Evolutionary conservation across 2,888 invertebrate species (phyloP).

Genomic region (Drosophila niveifrons): DNA sequence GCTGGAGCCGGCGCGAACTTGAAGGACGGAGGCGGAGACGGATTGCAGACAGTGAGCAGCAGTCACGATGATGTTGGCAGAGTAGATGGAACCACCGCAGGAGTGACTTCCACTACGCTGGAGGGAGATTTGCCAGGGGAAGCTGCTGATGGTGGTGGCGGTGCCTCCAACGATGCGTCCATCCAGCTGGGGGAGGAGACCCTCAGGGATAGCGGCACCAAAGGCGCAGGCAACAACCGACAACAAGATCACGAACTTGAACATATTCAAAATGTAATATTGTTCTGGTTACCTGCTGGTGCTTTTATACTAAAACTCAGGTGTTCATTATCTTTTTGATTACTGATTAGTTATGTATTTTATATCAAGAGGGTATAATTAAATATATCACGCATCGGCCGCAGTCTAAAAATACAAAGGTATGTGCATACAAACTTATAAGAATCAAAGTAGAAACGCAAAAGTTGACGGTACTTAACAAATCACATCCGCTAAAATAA

Average conservation of each 20-base stretch:
- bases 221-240: constrained; percentile 67
- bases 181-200: constrained; percentile 73
- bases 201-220: constrained; percentile 67
- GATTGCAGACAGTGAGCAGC: constrained; percentile 87
- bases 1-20: constrained; percentile 87
- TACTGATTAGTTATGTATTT: background rate
- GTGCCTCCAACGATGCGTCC: constrained; percentile 82
- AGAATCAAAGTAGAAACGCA: background rate
- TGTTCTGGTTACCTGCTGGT: background rate
- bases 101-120: constrained; percentile 85
- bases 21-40: constrained; percentile 57
- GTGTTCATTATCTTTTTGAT: background rate
- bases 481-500: background rate
- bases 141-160: constrained; percentile 64
- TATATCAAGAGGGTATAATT: too few species aligned
- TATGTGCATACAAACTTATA: background rate
- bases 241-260: constrained; percentile 49
- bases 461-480: background rate
- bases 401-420: background rate
- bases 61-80: constrained; percentile 86
- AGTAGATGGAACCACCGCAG: constrained; percentile 87
- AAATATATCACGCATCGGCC: too few species aligned
- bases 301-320: background rate
- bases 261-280: background rate
- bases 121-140: constrained; percentile 78